Percentiles rank a stretch among this genome's conserved stretches.
phyloP scores from a whole-genome alignment of 2,888 invertebrate genomes.

The Campoplex capitator region DNA sequence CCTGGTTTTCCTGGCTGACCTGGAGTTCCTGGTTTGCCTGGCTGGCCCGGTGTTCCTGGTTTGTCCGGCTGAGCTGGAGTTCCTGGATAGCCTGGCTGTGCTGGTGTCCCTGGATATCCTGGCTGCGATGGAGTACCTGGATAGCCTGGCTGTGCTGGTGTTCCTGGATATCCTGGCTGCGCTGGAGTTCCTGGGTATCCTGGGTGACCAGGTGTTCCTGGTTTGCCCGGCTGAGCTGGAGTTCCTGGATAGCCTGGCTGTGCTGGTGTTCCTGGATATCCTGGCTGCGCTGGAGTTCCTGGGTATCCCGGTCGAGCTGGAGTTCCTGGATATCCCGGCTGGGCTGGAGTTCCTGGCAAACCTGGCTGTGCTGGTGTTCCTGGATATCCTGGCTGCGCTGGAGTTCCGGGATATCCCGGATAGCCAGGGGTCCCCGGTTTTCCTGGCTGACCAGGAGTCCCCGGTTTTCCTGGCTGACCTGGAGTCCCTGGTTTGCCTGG shows the following conservation, averaged over 20 bases:
- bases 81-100: neutral
- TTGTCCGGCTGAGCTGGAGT: too few relatives aligned
- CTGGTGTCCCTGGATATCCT: too few relatives aligned
- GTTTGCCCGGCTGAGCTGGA: neutral
- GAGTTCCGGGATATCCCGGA: conserved; percentile 71
- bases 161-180: too few relatives aligned
- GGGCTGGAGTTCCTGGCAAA: too few relatives aligned
- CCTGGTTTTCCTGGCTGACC: too few relatives aligned
- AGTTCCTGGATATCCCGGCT: too few relatives aligned
- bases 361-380: too few relatives aligned
- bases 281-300: conserved; percentile 54
- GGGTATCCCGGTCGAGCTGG: too few relatives aligned
- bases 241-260: conserved; percentile 75
- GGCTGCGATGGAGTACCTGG: conserved; percentile 4
- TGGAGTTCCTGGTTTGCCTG: too few relatives aligned
- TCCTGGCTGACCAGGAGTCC: conserved; percentile 56
- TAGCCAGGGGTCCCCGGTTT: conserved; percentile 76
- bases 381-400: conserved; percentile 7
- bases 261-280: conserved; percentile 40
- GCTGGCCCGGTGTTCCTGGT: too few relatives aligned
- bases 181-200: conserved; percentile 75
- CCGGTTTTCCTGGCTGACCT: conserved; percentile 19
- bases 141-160: too few relatives aligned
- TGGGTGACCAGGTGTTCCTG: conserved; percentile 40
- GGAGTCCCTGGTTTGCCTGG: conserved; percentile 75